phyloP scores from a whole-genome alignment of 1,140 invertebrate genomes.

The Cyclina sinensis region DNA sequence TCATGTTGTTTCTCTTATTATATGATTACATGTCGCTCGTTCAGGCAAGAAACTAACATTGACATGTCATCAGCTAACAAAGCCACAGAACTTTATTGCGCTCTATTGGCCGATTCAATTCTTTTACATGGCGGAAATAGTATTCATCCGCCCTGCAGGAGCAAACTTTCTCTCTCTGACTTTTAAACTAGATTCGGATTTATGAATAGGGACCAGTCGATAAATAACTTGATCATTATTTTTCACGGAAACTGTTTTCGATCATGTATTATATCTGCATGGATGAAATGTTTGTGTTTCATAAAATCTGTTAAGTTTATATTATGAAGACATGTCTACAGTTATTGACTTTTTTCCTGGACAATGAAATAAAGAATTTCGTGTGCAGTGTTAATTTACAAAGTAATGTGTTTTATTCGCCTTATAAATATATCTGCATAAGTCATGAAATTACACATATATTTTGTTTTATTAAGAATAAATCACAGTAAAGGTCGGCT shows the following conservation, averaged over 20 bases:
- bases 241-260: background rate
- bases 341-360: no score
- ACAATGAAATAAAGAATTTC: no score
- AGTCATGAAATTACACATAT: no score
- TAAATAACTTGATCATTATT: background rate
- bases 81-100: background rate
- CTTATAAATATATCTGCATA: no score
- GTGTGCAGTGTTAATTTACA: no score
- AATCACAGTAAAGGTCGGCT: no score
- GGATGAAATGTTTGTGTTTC: background rate
- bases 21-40: constrained; percentile 7
- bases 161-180: background rate
- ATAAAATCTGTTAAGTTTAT: no score
- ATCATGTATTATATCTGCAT: background rate
- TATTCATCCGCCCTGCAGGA: background rate
- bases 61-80: background rate
- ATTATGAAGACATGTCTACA: no score
- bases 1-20: background rate
- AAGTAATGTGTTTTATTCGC: no score
- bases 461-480: no score
- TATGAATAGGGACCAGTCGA: background rate
- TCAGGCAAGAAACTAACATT: constrained; percentile 2
- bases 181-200: background rate
- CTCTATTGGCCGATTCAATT: background rate
- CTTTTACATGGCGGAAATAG: background rate